Evolutionary conservation across 2,113 vertebrate genomes (phyloP).

Genomic region (Scomber colias): DNA sequence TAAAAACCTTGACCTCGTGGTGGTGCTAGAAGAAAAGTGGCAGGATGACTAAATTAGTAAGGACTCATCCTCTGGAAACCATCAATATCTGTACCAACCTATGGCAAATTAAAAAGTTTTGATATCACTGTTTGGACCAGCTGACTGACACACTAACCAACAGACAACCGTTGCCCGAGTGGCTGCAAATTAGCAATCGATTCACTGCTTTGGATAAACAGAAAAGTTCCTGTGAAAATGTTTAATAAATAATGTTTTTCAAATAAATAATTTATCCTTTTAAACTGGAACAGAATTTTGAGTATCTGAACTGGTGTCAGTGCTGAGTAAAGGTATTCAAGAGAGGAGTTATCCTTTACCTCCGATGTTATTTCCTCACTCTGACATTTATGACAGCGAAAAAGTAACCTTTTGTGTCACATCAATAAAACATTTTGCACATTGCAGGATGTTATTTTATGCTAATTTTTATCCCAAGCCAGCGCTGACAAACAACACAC

Average conservation of each 20-base stretch:
- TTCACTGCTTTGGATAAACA: background rate
- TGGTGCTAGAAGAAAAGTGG: too few relatives aligned
- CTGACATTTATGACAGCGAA: background rate
- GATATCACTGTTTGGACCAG: background rate
- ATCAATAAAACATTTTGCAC: conserved; percentile 26
- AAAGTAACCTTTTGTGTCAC: conserved; percentile 11
- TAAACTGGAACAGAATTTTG: background rate
- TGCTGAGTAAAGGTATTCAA: background rate
- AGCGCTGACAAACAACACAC: conserved; percentile 21
- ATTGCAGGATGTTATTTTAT: conserved; percentile 36
- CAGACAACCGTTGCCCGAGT: background rate
- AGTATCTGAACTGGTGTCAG: background rate
- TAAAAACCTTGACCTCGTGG: too few relatives aligned
- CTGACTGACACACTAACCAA: background rate
- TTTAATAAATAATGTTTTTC: background rate
- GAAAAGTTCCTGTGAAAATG: background rate
- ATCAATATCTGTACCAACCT: too few relatives aligned
- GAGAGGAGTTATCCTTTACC: background rate
- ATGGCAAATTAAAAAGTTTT: background rate
- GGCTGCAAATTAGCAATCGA: background rate
- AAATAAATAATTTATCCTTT: background rate
- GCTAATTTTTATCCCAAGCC: conserved; percentile 17
- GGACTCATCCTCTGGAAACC: too few relatives aligned
- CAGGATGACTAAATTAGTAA: too few relatives aligned
- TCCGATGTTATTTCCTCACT: background rate